Base-by-base conservation (phyloP, 1,140 invertebrate species). In the Chironomus tepperi region DNA sequence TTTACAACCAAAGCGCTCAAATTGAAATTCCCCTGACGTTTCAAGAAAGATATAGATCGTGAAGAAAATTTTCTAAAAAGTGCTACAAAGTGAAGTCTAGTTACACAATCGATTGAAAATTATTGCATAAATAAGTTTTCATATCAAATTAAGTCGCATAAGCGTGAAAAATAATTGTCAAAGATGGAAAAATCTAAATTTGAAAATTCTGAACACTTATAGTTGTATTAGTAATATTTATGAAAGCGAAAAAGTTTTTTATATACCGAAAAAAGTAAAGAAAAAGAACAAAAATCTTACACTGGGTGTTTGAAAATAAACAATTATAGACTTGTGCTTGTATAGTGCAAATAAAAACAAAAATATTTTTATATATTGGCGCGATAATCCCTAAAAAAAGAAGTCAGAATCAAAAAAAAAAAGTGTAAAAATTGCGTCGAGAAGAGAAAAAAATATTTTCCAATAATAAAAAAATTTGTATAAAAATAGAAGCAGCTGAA, bases 161-260 rank as follows among this genome's bases (percentile, higher is more conserved):
- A 70, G 65, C 16, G 65, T 21, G 12, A 57, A 12, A 12, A 57
- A 57, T 57, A 57, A 70, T 34, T 70, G 16, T 18, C 7, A 70
- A 70, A 70, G 65, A 70, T 70, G 65, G 65, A 70, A 70, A 70
- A 70, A 57, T 57, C 47, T 57, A 57, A 57, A 70, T 19, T 70
- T 18, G 65, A 70, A 70, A 70, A 70, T 70, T 70, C 65, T 70
- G 65, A 70, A 70, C 65, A 70, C 18, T 70, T 70, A 57, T 57
- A 57, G 47, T 57, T 57, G 47, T 57, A 57, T 57, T 57, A 57
- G 47, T 57, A 57, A 57, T n/a, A 57, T 57, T 57, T 12, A n/a
- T 57, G 47, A n/a, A n/a, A n/a, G 47, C 12, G 47, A 57, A 57
- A 5, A 57, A n/a, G 12, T n/a, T n/a, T 15, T 57, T 1, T 12